Base-by-base conservation (phyloP, 2,888 invertebrate genomes). In the Ceriagrion tenellum region DNA sequence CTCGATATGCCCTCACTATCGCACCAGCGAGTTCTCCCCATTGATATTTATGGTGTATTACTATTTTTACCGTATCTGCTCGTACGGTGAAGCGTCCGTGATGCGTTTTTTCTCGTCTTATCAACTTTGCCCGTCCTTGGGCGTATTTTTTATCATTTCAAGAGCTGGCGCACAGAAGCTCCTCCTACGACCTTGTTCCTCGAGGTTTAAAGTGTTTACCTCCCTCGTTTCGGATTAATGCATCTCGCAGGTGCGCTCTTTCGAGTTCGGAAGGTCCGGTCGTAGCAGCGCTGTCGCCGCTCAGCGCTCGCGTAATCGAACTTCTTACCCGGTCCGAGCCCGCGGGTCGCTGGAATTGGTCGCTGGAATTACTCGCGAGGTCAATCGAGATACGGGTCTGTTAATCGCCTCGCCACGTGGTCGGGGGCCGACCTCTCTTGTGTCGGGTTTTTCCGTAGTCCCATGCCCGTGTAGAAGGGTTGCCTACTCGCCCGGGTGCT, bases 251-350 rank as follows among this genome's bases (percentile, higher is more conserved):
- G 35, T 81, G 81, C 81, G 81, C 59, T 59, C 59, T 35, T 35
- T 16, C 81, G 69, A 20, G 26, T n/a, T 26, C n/a, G 10, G n/a
- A n/a, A 26, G 69, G 69, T n/a, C 81, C 35, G 35, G 30, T 35
- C 30, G 47, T 8, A 47, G 2, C 47, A 47, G 2, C 47, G 47
- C 47, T 47, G 8, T 47, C 47, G 81, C 35, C 18, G 35, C 69
- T n/a, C 69, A n/a, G 69, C 30, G 81, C 81, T 69, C 81, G 81
- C 81, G 81, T 81, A 81, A 81, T 81, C 81, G 35, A 81, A 35
- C 81, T 81, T 81, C 13, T 35, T 35, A 13, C 81, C 35, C 30
- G 26, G 35, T 35, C n/a, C 81, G 13, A n/a, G 18, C 81, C 13
- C 30, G 81, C 81, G 81, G n/a, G 81, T 69, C 81, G 81, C 81